Evolutionary conservation across 2,888 invertebrate species (phyloP).

Genomic region (Drosophila borealis): DNA sequence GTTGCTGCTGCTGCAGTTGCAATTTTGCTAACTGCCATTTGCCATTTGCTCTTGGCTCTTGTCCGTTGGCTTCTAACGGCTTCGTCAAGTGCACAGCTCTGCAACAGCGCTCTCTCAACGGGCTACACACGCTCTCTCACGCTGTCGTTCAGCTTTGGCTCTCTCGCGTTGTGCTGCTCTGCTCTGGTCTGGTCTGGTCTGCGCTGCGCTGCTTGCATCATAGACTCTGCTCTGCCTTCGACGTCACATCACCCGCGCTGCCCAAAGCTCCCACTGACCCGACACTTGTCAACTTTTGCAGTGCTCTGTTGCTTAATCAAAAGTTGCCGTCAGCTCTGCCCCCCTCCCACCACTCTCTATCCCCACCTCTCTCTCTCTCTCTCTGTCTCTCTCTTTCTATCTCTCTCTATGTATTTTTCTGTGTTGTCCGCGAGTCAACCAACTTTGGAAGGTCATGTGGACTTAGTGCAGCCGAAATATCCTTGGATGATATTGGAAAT

Average conservation of each 20-base stretch:
- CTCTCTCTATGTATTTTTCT: not conserved
- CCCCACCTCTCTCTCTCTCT: not conserved
- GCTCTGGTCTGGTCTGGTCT: conserved; percentile 5
- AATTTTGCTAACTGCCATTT: conserved; percentile 55
- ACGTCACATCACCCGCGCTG: conserved; percentile 8
- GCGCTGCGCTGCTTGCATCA: conserved; percentile 39
- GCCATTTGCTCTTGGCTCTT: conserved; percentile 45
- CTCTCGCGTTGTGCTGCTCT: conserved; percentile 14
- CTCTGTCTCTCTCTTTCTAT: not conserved
- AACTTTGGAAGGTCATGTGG: conserved; percentile 82
- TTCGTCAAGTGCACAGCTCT: conserved; percentile 51
- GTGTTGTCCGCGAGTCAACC: conserved; percentile 69
- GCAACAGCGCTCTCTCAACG: conserved; percentile 12
- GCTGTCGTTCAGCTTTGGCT: conserved; percentile 7
- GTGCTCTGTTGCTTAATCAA: conserved; percentile 58
- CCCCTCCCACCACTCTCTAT: not conserved
- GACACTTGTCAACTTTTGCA: conserved; percentile 55
- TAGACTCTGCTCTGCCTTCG: conserved; percentile 11
- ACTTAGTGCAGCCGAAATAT: conserved; percentile 75
- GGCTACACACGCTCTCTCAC: conserved; percentile 11
- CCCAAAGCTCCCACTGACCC: conserved; percentile 21
- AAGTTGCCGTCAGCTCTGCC: conserved; percentile 42
- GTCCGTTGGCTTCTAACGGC: conserved; percentile 57
- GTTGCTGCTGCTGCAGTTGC: conserved; percentile 33
- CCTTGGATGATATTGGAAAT: conserved; percentile 77